Evolutionary conservation across 2,888 invertebrate genomes (phyloP), one percentile per base, ranked within the genome.

Genomic region (Tupiocoris notatus): DNA sequence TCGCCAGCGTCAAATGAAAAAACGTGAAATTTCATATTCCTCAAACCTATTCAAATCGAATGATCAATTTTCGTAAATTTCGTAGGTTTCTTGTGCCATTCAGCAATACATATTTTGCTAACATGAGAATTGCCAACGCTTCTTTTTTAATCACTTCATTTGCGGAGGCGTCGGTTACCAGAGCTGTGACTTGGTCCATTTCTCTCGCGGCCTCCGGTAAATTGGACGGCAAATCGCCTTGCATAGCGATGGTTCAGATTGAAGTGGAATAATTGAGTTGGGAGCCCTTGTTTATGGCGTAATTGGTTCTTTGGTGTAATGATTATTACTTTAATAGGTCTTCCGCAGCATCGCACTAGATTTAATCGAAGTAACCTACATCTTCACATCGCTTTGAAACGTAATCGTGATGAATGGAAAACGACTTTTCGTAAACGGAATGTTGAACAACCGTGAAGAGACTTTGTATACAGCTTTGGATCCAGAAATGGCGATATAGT

Each of bases 231-330:
- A 25, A 25, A 65, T 65, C 39, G 63, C 65, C 25, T 20, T 12
- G 39, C n/a, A n/a, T n/a, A n/a, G 17, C 25, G 22, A 63, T 63
- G 63, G 63, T 63, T n/a, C n/a, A n/a, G 23, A 63, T 63, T 63
- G 65, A 25, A 65, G 25, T 20, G 25, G 65, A 65, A 20, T 65
- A 65, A 65, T 65, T 65, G 65, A 65, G 65, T 24, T 65, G 65
- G 65, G 39, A 65, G 65, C 39, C 39, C 65, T 65, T 39, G 65
- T 65, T 65, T 65, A 65, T 65, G 65, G 65, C 20, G 65, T 65
- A 65, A 65, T 65, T 65, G 65, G 65, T 65, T 25, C 65, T 65
- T 65, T 25, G 18, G 39, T 20, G 39, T 65, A 65, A 65, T 65
- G 25, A 65, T 65, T 12, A 65, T 65, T 65, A 65, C 65, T 20